phyloP scores from a whole-genome alignment of 2,888 invertebrate species.

The Dolomedes plantarius region DNA sequence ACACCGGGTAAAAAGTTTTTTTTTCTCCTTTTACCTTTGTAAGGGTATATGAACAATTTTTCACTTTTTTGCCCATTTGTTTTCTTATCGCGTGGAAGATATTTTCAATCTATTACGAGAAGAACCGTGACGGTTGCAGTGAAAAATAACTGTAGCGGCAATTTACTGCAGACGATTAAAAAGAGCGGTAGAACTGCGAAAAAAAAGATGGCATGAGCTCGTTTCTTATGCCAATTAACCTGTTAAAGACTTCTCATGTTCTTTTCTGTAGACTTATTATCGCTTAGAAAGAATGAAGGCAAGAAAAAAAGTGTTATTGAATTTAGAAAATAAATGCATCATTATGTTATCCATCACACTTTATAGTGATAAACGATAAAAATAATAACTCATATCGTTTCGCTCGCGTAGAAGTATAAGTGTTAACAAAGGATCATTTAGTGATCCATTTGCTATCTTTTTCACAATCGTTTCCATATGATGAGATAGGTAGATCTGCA shows the following conservation, averaged over 20 bases:
- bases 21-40: background rate
- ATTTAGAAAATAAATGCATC: conserved; percentile 62
- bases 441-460: background rate
- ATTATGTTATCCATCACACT: conserved; percentile 69
- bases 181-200: background rate
- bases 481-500: background rate
- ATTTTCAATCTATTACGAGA: conserved; percentile 56
- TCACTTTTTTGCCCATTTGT: conserved; percentile 11
- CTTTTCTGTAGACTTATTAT: conserved; percentile 20
- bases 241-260: conserved; percentile 53
- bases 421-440: conserved; percentile 40
- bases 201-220: conserved; percentile 12
- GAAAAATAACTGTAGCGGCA: conserved; percentile 34
- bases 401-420: conserved; percentile 3
- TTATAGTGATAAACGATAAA: conserved; percentile 32
- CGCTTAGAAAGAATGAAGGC: conserved; percentile 15
- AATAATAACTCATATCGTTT: conserved; percentile 33
- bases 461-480: background rate
- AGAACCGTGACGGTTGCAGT: conserved; percentile 45
- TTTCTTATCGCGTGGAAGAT: conserved; percentile 40
- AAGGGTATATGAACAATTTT: background rate
- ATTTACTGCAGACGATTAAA: conserved; percentile 27
- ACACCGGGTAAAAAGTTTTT: conserved; percentile 15
- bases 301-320: conserved; percentile 60
- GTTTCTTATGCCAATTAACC: conserved; percentile 66